phyloP scores from a whole-genome alignment of 2,888 invertebrate genomes.

The Deilephila porcellus region DNA sequence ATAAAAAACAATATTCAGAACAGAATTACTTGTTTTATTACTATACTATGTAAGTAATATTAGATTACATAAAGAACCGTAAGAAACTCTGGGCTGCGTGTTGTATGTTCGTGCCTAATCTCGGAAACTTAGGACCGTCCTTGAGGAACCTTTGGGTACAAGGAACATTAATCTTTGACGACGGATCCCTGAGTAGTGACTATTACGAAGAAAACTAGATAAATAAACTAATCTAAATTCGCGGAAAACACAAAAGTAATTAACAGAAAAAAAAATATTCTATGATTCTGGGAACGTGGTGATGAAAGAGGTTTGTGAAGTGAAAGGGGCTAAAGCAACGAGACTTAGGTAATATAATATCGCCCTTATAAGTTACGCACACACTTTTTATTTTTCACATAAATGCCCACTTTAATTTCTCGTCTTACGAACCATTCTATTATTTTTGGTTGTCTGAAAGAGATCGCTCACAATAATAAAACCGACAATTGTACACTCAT shows the following conservation, averaged over 20 bases:
- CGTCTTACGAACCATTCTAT: too few relatives aligned
- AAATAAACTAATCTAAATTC: not conserved
- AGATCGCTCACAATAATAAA: too few relatives aligned
- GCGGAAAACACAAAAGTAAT: not conserved
- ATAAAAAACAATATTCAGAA: not conserved
- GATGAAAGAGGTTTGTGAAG: too few relatives aligned
- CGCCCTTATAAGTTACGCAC: too few relatives aligned
- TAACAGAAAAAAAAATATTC: not conserved
- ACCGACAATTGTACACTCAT: too few relatives aligned
- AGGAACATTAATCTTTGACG: constrained; percentile 18
- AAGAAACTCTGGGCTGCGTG: constrained; percentile 11
- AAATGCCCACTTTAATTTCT: too few relatives aligned
- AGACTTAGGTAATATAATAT: too few relatives aligned
- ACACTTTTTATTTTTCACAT: too few relatives aligned
- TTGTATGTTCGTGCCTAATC: constrained; percentile 18
- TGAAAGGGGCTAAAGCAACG: too few relatives aligned
- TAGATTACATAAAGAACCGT: not conserved
- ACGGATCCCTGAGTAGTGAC: constrained; percentile 17
- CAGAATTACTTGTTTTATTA: not conserved
- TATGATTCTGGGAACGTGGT: too few relatives aligned
- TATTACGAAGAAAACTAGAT: constrained; percentile 16
- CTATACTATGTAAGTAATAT: not conserved
- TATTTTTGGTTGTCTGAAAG: too few relatives aligned
- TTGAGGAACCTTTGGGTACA: constrained; percentile 9
- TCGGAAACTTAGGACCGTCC: constrained; percentile 21